Conservation (phyloP, 2,113 vertebrate genomes). For the Microtus montanus region DNA sequence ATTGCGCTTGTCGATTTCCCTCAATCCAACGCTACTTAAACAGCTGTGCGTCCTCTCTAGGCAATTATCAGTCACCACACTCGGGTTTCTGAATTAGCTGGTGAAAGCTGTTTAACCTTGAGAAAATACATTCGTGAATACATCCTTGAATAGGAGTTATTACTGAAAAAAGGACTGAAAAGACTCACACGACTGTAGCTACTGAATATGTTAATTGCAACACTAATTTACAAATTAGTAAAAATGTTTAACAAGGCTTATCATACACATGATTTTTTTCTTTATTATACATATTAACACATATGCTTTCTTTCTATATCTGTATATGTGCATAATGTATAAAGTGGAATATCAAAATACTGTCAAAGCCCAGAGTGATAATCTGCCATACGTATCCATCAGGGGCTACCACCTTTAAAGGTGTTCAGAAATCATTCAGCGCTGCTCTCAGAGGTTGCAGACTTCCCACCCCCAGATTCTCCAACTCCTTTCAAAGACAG, state of each 20-base stretch:
- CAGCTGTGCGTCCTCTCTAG: constrained; percentile 80
- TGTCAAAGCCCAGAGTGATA: constrained; percentile 8
- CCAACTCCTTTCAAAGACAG: constrained; percentile 70
- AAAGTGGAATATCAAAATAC: background rate
- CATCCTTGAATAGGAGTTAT: constrained; percentile 65
- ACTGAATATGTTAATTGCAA: constrained; percentile 8
- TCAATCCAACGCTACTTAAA: constrained; percentile 81
- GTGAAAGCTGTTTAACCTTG: constrained; percentile 85
- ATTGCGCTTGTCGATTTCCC: constrained; percentile 81
- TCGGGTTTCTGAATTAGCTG: constrained; percentile 82
- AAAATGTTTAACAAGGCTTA: constrained; percentile 42
- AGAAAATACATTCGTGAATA: constrained; percentile 65
- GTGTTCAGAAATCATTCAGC: constrained; percentile 39
- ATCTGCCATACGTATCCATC: background rate
- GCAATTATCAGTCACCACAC: constrained; percentile 80
- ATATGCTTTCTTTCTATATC: background rate
- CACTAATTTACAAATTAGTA: constrained; percentile 16
- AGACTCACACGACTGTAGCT: constrained; percentile 9
- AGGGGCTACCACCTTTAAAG: constrained; percentile 61
- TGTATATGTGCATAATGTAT: background rate
- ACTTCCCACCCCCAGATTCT: background rate
- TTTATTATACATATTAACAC: background rate
- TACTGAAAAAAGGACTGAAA: constrained; percentile 55
- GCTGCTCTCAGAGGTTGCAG: constrained; percentile 48
- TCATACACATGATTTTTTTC: background rate